phyloP scores from a whole-genome alignment of 2,888 invertebrate genomes.

The Nebria brevicollis region DNA sequence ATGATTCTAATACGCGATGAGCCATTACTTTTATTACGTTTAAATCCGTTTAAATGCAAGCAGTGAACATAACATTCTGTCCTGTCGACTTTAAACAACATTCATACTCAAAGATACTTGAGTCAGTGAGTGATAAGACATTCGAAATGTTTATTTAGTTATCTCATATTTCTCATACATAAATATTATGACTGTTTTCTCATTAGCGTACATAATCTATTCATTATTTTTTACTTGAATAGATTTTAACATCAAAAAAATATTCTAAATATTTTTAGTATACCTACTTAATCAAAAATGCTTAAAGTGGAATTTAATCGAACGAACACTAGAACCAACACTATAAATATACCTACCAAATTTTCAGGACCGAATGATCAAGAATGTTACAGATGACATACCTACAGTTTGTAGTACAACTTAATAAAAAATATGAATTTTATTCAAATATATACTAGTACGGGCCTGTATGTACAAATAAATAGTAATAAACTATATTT shows the following conservation, averaged over 20 bases:
- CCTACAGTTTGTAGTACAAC: too few relatives aligned
- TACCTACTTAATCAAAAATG: too few relatives aligned
- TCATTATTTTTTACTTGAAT: too few relatives aligned
- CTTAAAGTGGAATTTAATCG: too few relatives aligned
- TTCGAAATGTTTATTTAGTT: not conserved
- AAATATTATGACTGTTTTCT: not conserved
- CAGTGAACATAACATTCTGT: not conserved
- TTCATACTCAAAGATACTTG: not conserved
- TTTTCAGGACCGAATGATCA: too few relatives aligned
- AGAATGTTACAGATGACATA: too few relatives aligned
- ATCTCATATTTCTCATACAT: not conserved
- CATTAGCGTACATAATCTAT: not conserved
- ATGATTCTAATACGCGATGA: not conserved
- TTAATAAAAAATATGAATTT: not conserved
- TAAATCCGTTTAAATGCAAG: not conserved
- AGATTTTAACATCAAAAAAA: too few relatives aligned
- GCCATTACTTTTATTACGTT: not conserved
- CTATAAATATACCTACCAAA: too few relatives aligned
- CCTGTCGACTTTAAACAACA: not conserved
- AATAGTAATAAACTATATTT: not conserved
- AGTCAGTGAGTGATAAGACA: not conserved
- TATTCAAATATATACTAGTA: not conserved
- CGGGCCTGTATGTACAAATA: not conserved
- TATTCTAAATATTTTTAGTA: too few relatives aligned
- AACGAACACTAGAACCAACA: too few relatives aligned